Base-by-base conservation (phyloP, 2,888 invertebrate genomes). In the Lepas anatifera region DNA sequence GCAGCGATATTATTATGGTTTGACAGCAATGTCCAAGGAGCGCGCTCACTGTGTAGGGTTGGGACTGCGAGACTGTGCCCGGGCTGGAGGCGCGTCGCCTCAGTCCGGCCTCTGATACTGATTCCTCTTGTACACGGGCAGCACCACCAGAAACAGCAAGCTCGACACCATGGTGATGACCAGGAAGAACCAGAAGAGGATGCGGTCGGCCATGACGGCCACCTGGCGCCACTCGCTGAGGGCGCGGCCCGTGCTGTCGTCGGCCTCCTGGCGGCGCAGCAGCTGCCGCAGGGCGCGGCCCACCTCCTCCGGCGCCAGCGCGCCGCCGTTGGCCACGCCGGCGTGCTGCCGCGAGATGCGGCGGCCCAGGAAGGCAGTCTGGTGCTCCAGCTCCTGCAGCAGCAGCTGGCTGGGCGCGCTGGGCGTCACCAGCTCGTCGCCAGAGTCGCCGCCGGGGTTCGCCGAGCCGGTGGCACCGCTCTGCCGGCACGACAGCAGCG, bases 171-270 rank as follows among this genome's bases (percentile, higher is more conserved):
- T 75, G 1, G 84, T 84, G 32, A 81, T 80, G 25, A 81, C 71
- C 27, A 83, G 78, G 76, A 84, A 84, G 50, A 84, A 78, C 81
- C 83, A 84, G 77, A 84, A 84, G 35, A 84, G 78, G 67, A 83
- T 78, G 64, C 82, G 76, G 75, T 84, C 84, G 35, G 84, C 80
- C 63, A 80, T 79, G 73, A 82, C 80, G 7, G 84, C 84, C 32
- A 84, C 79, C 71, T 82, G 81, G 43, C 84, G 76, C 84, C 84
- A 84, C 74, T 84, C 84, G 72, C 83, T 81, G 39, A 83, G 79
- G 50, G 82, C 76, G 68, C 79, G 77, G 73, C 80, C 80, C 71
- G 81, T 78, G 27, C 76, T 75, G 71, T 81, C 81, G 67, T 80
- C 79, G 41, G 77, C 75, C 72, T 83, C 83, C 73, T 84, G 83